Conservation (phyloP, 2,113 vertebrate genomes). For the Muscicapa adusta region DNA sequence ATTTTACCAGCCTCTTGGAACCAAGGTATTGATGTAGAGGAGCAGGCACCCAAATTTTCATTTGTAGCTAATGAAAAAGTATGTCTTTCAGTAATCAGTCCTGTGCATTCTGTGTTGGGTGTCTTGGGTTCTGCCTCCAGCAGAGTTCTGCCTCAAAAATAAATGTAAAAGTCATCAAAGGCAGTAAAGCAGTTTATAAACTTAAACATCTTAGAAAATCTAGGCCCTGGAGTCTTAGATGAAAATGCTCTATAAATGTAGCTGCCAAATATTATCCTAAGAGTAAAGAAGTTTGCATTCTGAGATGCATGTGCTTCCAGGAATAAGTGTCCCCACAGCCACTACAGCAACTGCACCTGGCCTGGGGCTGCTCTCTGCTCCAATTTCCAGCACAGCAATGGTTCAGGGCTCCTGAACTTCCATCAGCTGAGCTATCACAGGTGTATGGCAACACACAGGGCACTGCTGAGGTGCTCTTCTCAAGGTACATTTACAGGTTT, state of each 20-base stretch:
- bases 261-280: background rate
- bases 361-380: background rate
- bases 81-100: background rate
- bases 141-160: background rate
- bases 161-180: background rate
- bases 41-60: background rate
- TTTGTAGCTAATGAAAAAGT: background rate
- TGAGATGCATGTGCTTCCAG: background rate
- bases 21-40: background rate
- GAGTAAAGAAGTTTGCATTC: background rate
- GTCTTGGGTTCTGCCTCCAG: background rate
- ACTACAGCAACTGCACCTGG: background rate
- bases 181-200: background rate
- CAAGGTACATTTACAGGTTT: background rate
- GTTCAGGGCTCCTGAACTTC: background rate
- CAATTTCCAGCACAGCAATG: background rate
- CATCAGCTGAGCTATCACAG: background rate
- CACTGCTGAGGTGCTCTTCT: background rate
- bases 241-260: background rate
- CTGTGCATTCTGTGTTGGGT: background rate
- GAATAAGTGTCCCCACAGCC: fast-evolving
- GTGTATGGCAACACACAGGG: background rate
- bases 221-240: background rate
- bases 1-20: background rate
- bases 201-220: background rate